Evolutionary conservation across 2,888 invertebrate species (phyloP), one percentile per base, ranked within the genome.

Genomic region (Sylvicola cinctus): DNA sequence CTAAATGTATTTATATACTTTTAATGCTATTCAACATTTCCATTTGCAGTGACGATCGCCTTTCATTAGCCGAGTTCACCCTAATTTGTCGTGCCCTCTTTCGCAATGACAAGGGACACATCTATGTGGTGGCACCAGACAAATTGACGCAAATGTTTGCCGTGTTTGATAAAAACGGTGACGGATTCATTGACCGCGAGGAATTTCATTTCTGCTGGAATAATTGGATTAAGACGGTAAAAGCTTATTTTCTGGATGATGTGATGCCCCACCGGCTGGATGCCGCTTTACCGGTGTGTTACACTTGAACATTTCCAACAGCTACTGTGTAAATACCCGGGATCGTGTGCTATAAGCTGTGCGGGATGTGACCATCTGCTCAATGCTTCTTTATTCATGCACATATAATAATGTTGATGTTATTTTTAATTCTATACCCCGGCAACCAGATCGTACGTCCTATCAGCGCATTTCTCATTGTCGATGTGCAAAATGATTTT

Each of bases 401-500:
- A n/a, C n/a, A n/a, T n/a, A n/a, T n/a, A n/a, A n/a, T n/a, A n/a
- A n/a, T n/a, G n/a, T n/a, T n/a, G n/a, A n/a, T n/a, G n/a, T n/a
- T n/a, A n/a, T n/a, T n/a, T n/a, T n/a, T n/a, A n/a, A n/a, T n/a
- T n/a, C n/a, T n/a, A n/a, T n/a, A 6, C 20, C 8, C 5, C 20
- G 4, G 20, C 20, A 20, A 4, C 4, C 20, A 80, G 78, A 78
- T 83, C 52, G 76, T 84, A 38, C 72, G 81, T 35, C 88, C 88
- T 13, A 74, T 80, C 43, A 78, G 75, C 51, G 91, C 81, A 16
- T 77, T 96, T 53, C 65, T 96, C 41, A 73, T 95, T 39, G 87
- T 96, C 41, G 95, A 96, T 57, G 91, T 95, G 17, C 95, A 96
- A 64, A 95, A 96, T 59, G 95, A 96, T 62, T 96, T 96, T 61